Evolutionary conservation across 2,888 invertebrate genomes (phyloP), one percentile per base, ranked within the genome.

Genomic region (Balanococcus diminutus): DNA sequence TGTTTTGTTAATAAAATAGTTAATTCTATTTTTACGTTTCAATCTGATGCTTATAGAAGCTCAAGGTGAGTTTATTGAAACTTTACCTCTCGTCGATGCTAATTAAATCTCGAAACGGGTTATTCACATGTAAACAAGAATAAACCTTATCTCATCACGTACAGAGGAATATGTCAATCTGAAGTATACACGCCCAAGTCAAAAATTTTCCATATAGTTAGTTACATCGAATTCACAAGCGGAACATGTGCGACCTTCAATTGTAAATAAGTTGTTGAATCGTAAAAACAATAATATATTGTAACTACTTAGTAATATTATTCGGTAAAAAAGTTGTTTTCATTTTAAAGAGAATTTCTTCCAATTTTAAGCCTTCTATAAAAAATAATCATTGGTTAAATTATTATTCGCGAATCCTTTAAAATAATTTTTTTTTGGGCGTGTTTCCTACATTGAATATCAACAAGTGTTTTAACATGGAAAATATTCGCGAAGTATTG

Each of bases 401-500:
- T 25, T 16, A 28, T 14, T 28, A 19, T 14, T 67, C 31, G 67
- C 67, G 67, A 11, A 67, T 67, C 3, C 4, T 5, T 31, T 67
- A 0, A 9, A 31, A 25, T 75, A 31, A 32, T 75, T 32, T 3
- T 32, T 3, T 28, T 32, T 75, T 32, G 75, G 75, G 75, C n/a
- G 75, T 75, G 75, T 36, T 31, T 51, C 19, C 19, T 51, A 5
- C 51, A 51, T 6, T 19, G n/a, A n/a, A n/a, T 5, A 6, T 32
- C n/a, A 19, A 8, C 32, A 31, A 4, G 8, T 28, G 4, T 28
- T 75, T 8, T 9, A 75, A 32, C n/a, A 75, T 75, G 75, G 75
- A 32, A 75, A 75, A 16, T 75, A 75, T 5, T 75, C 75, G 31
- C n/a, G 75, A 75, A 75, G n/a, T 72, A 39, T 82, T 81, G 84